Percentiles rank a stretch among this genome's conserved stretches.
phyloP scores from a whole-genome alignment of 2,797 vertebrate species.

The Phrynocephalus vlangalii region DNA sequence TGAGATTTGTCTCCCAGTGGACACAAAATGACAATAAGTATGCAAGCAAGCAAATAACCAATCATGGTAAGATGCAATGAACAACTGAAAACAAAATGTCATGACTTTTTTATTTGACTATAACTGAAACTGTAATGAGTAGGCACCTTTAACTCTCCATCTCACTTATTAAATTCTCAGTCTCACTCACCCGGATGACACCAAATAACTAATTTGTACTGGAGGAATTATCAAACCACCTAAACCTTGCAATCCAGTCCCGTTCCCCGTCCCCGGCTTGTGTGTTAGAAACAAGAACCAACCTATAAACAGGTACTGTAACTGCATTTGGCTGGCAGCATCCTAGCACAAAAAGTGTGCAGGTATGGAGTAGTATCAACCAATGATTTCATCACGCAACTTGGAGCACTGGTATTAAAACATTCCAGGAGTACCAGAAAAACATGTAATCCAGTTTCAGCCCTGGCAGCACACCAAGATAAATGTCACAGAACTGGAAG shows the following conservation, averaged over 20 bases:
- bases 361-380: background rate
- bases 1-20: background rate
- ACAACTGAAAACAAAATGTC: too few species aligned
- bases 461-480: slow-evolving; percentile 5
- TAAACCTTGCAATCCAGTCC: background rate
- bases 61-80: background rate
- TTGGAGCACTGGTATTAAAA: background rate
- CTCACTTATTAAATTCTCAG: background rate
- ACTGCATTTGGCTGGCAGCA: background rate
- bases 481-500: slow-evolving; percentile 21
- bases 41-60: too few species aligned
- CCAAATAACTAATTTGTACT: background rate
- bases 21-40: background rate
- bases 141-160: background rate
- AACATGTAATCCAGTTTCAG: slow-evolving; percentile 15
- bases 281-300: background rate
- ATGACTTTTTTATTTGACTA: background rate
- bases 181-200: too few species aligned
- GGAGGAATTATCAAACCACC: background rate
- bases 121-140: background rate
- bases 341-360: background rate
- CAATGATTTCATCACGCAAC: background rate
- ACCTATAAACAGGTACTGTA: background rate
- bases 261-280: too few species aligned
- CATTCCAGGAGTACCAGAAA: slow-evolving; percentile 31